phyloP scores from a whole-genome alignment of 2,888 invertebrate species.

The Tetramorium bicarinatum region DNA sequence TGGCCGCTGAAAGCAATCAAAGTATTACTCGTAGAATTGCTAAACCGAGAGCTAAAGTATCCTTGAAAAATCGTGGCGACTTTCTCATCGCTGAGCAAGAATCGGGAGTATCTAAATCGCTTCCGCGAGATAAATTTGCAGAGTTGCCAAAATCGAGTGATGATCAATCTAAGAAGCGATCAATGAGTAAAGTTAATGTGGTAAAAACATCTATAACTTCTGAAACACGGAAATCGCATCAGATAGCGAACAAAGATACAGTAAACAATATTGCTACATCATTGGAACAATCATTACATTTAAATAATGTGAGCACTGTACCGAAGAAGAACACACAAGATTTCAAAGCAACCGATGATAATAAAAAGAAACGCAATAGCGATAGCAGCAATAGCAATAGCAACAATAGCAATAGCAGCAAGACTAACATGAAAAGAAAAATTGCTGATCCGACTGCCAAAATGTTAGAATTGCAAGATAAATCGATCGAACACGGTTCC shows the following conservation, averaged over 20 bases:
- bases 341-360: not conserved
- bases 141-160: constrained; percentile 12
- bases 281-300: constrained; percentile 5
- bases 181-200: not conserved
- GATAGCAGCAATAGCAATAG: not conserved
- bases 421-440: not conserved
- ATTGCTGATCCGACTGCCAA: not conserved
- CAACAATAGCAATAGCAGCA: not conserved
- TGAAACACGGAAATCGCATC: not conserved
- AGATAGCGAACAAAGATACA: not conserved
- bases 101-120: constrained; percentile 2
- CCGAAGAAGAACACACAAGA: not conserved
- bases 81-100: constrained; percentile 85
- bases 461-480: not conserved
- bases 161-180: not conserved
- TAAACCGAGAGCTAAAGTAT: constrained; percentile 86
- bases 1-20: constrained; percentile 75
- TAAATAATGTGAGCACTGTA: constrained; percentile 7
- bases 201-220: not conserved
- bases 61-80: constrained; percentile 88
- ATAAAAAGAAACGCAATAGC: not conserved
- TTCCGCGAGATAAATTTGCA: not conserved
- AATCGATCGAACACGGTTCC: not conserved
- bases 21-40: constrained; percentile 64
- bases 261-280: not conserved